Base-by-base conservation (phyloP, 2,113 vertebrate genomes). In the Zingel zingel region DNA sequence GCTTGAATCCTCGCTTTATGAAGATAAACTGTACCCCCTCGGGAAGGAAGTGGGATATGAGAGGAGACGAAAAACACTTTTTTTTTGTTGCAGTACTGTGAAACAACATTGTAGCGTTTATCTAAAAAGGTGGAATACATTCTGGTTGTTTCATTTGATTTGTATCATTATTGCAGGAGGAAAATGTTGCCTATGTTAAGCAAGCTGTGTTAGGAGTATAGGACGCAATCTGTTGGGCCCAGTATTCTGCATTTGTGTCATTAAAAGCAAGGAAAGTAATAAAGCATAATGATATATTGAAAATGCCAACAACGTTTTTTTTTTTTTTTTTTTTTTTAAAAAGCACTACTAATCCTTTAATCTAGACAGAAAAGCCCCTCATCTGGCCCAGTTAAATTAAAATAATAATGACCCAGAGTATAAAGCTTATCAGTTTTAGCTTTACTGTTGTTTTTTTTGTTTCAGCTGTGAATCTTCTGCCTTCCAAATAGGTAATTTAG, bases 21-120 rank as follows among this genome's bases (percentile, higher is more conserved):
- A 75, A 91, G 89, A 90, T 90, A 84, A 89, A 94, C 70, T 83
- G 67, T 65, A 64, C 64, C 67, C 84, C 65, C 79, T 75, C 43
- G 51, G 84, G 80, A 83, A 48, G 59, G 59, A 69, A 36, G 48
- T 43, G 18, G 81, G 73, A 62, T 43, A 53, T 39, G 21, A 76
- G 56, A 48, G 33, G 71, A 81, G 48, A 45, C 64, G 61, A 64
- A 3, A 57, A 48, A 53, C 48, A 9, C 33, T 5, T 77, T 47
- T 84, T 43, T 10, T 74, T 47, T 84, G 36, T 65, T 25, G 30
- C n/a, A 53, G 47, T 16, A 51, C 45, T 16, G 43, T 59, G 50
- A 83, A 62, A 58, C 23, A 80, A 77, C 39, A 53, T 66, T 72
- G 74, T 0, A 11, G 23, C 53, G 43, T 65, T 79, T 61, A 67